phyloP scores from a whole-genome alignment of 2,888 invertebrate genomes.

The Lydus trimaculatus region DNA sequence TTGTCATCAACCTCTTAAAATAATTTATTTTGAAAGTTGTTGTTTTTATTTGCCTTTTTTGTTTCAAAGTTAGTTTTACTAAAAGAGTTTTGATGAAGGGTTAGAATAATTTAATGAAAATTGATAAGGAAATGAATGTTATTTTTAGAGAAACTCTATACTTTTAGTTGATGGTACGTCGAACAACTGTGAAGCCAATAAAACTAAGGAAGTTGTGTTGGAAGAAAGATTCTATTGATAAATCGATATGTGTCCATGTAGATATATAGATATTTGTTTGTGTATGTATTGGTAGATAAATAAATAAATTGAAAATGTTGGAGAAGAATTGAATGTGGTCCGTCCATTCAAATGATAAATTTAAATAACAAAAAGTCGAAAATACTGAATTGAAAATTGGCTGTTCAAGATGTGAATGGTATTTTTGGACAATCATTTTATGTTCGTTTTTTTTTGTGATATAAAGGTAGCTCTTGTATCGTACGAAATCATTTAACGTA shows the following conservation, averaged over 20 bases:
- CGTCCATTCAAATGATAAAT: background rate
- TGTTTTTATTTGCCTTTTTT: too few species aligned
- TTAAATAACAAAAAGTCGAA: slow-evolving; percentile 2
- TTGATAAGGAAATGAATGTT: background rate
- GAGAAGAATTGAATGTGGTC: background rate
- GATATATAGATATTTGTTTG: too few species aligned
- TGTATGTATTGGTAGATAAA: background rate
- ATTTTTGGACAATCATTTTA: background rate
- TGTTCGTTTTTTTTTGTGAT: background rate
- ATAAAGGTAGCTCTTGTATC: background rate
- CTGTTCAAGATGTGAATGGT: background rate
- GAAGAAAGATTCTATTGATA: too few species aligned
- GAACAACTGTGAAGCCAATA: background rate
- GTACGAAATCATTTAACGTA: slow-evolving; percentile 4
- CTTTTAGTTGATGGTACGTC: background rate
- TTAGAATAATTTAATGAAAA: background rate
- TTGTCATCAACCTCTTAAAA: background rate
- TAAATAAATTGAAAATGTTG: background rate
- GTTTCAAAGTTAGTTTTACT: background rate
- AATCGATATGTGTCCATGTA: too few species aligned
- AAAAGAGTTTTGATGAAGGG: background rate
- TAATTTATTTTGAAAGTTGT: background rate
- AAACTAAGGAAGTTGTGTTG: background rate
- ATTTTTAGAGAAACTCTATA: background rate
- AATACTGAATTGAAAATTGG: background rate